Conservation (phyloP, 2,888 invertebrate genomes). For the Stegophylla sp. region DNA sequence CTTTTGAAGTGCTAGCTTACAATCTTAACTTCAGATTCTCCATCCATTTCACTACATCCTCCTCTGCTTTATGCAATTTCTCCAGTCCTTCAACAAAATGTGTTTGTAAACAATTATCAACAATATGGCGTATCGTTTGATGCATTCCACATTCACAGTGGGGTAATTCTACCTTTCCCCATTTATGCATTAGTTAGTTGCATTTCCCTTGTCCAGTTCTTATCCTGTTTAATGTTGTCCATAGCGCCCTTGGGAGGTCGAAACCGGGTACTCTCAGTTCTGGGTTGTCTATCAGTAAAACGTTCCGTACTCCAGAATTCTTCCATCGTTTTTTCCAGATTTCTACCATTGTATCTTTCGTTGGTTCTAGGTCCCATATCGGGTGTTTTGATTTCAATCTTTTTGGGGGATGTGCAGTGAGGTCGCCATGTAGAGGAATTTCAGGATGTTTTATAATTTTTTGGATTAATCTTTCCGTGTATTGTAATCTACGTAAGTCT, state of each 20-base stretch:
- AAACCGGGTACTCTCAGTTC: constrained; percentile 1
- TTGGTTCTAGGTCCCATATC: background rate
- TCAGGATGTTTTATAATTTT: no score
- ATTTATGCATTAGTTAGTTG: background rate
- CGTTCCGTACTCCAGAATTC: no score
- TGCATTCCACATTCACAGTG: background rate
- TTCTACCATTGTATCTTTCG: background rate
- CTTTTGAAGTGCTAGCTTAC: no score
- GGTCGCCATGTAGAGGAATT: no score
- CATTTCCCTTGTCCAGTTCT: background rate
- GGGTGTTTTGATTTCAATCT: background rate
- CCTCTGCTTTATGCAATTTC: background rate
- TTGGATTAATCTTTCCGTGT: no score
- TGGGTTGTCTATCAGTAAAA: no score
- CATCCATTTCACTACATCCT: background rate
- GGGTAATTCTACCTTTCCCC: background rate
- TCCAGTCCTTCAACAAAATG: background rate
- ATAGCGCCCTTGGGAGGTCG: background rate
- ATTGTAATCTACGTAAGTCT: no score
- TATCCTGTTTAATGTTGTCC: background rate
- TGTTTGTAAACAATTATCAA: background rate
- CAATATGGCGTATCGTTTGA: background rate
- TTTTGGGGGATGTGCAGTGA: background rate
- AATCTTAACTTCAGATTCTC: no score
- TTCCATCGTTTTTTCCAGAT: no score